Conservation (phyloP, 2,888 invertebrate genomes). For the Dolomedes plantarius region DNA sequence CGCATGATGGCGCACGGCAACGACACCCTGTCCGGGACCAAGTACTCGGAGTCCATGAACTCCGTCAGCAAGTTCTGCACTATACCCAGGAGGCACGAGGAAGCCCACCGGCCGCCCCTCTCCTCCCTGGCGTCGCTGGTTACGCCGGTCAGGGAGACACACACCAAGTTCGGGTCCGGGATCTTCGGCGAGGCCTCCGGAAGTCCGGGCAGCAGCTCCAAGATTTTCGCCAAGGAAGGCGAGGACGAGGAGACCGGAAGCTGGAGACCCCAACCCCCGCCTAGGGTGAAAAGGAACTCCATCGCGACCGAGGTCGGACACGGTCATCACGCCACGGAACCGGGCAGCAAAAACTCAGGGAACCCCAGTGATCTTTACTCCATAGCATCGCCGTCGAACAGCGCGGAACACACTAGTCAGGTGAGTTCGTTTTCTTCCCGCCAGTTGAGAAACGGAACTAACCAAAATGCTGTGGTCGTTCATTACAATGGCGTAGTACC, state of each 20-base stretch:
- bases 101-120: conserved; percentile 31
- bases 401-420: conserved; percentile 62
- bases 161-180: neutral
- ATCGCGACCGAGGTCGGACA: neutral
- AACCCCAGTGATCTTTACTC: neutral
- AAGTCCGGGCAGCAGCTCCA: neutral
- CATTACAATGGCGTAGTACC: too few species aligned
- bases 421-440: conserved; percentile 18
- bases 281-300: conserved; percentile 55
- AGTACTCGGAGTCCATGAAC: conserved; percentile 57
- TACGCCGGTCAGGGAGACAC: conserved; percentile 55
- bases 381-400: neutral
- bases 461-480: too few species aligned
- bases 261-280: conserved; percentile 65
- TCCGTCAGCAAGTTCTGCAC: conserved; percentile 69
- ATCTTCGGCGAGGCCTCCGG: neutral
- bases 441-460: too few species aligned
- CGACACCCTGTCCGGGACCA: conserved; percentile 40
- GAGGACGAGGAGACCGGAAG: conserved; percentile 32
- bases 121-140: conserved; percentile 59
- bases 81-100: conserved; percentile 60
- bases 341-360: conserved; percentile 11
- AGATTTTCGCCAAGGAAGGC: neutral
- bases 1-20: conserved; percentile 72
- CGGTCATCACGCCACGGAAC: neutral